Evolutionary conservation across 35 echinoderm and acorn worm species (phyloP).

Genomic region (Ophiothrix spiculata): DNA sequence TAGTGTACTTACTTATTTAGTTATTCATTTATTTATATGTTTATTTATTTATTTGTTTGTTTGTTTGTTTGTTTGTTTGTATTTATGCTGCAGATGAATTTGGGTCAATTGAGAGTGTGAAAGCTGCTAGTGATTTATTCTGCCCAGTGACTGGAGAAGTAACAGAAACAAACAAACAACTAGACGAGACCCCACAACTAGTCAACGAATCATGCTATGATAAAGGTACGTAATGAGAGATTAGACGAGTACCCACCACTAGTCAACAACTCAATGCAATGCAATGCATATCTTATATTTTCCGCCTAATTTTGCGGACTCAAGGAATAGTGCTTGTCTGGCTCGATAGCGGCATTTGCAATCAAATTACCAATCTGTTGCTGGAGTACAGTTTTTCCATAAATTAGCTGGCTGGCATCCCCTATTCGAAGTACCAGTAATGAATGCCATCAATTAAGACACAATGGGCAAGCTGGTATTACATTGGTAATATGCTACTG

Average conservation of each 20-base stretch:
- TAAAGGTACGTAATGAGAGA: neutral
- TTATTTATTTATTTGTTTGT: neutral
- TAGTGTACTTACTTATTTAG: neutral
- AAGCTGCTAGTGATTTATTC: neutral
- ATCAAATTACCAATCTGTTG: neutral
- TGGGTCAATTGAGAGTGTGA: neutral
- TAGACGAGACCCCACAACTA: neutral
- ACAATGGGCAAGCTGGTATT: too few species aligned
- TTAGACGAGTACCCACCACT: neutral
- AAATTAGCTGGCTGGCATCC: neutral
- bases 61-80: neutral
- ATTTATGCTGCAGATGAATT: neutral
- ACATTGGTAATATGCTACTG: too few species aligned
- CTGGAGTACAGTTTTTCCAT: neutral
- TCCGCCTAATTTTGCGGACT: neutral
- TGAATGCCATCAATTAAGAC: too few species aligned
- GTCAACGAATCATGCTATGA: neutral
- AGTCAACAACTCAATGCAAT: neutral
- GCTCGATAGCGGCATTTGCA: neutral
- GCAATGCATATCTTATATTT: too few species aligned
- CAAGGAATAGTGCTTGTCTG: neutral
- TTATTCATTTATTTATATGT: neutral
- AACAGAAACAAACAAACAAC: neutral
- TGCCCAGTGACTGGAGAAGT: neutral
- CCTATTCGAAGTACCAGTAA: too few species aligned